Conservation (phyloP, 2,113 vertebrate genomes). For the Sinocyclocheilus anshuiensis region DNA sequence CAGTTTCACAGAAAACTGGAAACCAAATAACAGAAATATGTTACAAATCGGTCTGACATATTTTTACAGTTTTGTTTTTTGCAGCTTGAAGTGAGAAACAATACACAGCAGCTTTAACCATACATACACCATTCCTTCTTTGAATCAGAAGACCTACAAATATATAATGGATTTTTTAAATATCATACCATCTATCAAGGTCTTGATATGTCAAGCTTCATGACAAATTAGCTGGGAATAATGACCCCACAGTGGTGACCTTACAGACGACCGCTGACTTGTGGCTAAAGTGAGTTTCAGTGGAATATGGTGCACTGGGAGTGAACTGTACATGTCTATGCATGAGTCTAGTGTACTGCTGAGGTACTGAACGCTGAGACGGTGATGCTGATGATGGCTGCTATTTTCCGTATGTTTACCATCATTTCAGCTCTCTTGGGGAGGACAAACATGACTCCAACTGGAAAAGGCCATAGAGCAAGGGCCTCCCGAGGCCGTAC, state of each 20-base stretch:
- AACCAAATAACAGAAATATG: background rate
- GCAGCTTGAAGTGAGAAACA: background rate
- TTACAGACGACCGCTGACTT: background rate
- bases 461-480: conserved; percentile 69
- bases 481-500: conserved; percentile 44
- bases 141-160: background rate
- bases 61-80: background rate
- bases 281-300: conserved; percentile 29
- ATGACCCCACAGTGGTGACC: background rate
- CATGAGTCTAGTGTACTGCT: conserved; percentile 50
- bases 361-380: conserved; percentile 59
- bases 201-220: background rate
- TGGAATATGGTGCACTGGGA: conserved; percentile 7
- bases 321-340: conserved; percentile 16
- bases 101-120: background rate
- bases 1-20: background rate
- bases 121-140: background rate
- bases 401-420: conserved; percentile 73
- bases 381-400: conserved; percentile 68
- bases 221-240: background rate
- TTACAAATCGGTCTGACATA: background rate
- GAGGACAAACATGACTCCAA: conserved; percentile 60
- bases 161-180: background rate
- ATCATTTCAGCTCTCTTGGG: conserved; percentile 62
- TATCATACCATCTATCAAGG: background rate